phyloP scores from a whole-genome alignment of 2,888 invertebrate species.

The Pammene fasciana region DNA sequence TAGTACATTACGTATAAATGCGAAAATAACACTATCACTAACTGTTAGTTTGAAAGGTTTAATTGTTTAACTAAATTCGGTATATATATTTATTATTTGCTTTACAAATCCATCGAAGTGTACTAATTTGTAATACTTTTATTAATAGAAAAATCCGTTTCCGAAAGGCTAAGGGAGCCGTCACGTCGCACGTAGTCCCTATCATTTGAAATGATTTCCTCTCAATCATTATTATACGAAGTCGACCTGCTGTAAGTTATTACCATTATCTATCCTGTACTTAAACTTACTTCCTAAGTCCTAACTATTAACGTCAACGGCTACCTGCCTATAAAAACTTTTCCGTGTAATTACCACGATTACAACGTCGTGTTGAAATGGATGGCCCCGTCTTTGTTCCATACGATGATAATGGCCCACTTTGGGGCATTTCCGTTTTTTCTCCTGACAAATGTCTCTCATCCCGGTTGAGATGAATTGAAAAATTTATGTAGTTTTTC shows the following conservation, averaged over 20 bases:
- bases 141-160: no score
- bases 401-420: constrained; percentile 51
- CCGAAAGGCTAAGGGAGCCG: no score
- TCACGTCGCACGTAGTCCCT: no score
- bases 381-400: constrained; percentile 47
- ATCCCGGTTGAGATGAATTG: constrained; percentile 42
- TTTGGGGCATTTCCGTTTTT: constrained; percentile 50
- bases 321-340: constrained; percentile 34
- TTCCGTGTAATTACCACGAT: constrained; percentile 41
- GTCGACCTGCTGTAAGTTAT: neutral
- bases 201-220: no score
- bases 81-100: no score
- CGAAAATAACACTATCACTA: no score
- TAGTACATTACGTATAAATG: neutral
- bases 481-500: constrained; percentile 38
- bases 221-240: neutral
- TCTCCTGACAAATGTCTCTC: constrained; percentile 47
- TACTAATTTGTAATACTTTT: no score
- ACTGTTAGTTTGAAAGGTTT: no score
- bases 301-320: constrained; percentile 22
- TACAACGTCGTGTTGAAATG: constrained; percentile 43
- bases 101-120: no score
- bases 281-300: constrained; percentile 8
- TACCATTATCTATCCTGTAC: neutral
- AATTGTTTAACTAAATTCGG: no score